Conservation (phyloP, 1,140 invertebrate genomes). For the Odontomachus brunneus region DNA sequence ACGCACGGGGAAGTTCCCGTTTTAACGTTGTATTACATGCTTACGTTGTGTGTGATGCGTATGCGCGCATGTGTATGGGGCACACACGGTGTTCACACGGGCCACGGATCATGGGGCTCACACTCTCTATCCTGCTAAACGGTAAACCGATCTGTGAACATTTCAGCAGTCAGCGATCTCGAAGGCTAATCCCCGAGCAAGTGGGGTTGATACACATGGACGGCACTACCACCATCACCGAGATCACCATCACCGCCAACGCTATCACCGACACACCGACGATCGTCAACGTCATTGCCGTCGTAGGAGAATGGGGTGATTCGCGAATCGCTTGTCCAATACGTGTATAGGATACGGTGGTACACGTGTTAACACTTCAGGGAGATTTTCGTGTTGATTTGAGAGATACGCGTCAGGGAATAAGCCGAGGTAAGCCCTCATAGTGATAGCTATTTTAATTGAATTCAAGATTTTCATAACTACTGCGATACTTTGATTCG, state of each 20-base stretch:
- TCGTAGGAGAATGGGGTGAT: slow-evolving; percentile 33
- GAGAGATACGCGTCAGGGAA: not conserved
- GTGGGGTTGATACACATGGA: slow-evolving; percentile 79
- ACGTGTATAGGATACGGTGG: slow-evolving; percentile 57
- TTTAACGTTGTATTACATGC: slow-evolving; percentile 40
- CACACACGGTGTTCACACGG: slow-evolving; percentile 67
- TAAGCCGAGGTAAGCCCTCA: not conserved
- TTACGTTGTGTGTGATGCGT: not conserved
- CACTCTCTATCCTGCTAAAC: slow-evolving; percentile 84
- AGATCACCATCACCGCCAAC: slow-evolving; percentile 45
- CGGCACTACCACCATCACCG: slow-evolving; percentile 51
- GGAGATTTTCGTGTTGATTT: slow-evolving; percentile 50
- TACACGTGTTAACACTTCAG: slow-evolving; percentile 69
- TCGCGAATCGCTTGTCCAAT: slow-evolving; percentile 60
- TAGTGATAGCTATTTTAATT: not conserved
- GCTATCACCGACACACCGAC: slow-evolving; percentile 47
- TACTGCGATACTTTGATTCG: not conserved
- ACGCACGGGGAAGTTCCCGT: slow-evolving; percentile 29
- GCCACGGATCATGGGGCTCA: slow-evolving; percentile 80
- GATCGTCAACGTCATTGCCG: slow-evolving; percentile 54
- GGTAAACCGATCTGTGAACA: slow-evolving; percentile 86
- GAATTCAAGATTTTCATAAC: slow-evolving; percentile 1
- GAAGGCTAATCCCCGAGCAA: slow-evolving; percentile 83
- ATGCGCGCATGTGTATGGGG: slow-evolving; percentile 26
- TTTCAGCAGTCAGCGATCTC: slow-evolving; percentile 86